phyloP scores from a whole-genome alignment of 2,888 invertebrate species.

The Cryptocheilus praepositus region DNA sequence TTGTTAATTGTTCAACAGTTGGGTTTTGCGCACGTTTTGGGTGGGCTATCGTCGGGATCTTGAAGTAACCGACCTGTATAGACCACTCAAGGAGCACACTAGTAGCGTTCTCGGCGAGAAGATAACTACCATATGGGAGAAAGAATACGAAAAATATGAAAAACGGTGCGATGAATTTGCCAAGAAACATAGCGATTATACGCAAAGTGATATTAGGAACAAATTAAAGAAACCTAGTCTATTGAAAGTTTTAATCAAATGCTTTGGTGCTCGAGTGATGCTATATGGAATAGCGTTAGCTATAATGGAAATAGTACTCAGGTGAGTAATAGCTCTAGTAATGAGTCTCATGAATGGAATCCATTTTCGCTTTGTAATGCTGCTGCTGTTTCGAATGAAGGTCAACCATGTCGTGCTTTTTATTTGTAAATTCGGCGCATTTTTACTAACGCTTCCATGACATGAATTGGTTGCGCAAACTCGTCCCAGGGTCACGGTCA shows the following conservation, averaged over 20 bases:
- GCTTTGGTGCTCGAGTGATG: conserved; percentile 80
- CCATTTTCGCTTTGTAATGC: too few relatives aligned
- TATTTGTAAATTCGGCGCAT: too few relatives aligned
- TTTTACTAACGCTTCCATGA: too few relatives aligned
- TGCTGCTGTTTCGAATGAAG: too few relatives aligned
- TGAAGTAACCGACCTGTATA: conserved; percentile 81
- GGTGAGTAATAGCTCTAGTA: conserved; percentile 72
- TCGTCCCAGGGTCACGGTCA: too few relatives aligned
- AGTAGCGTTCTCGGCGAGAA: conserved; percentile 81
- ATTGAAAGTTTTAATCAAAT: conserved; percentile 78
- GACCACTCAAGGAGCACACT: conserved; percentile 82
- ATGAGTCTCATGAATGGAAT: too few relatives aligned
- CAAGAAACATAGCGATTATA: conserved; percentile 32
- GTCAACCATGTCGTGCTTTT: too few relatives aligned
- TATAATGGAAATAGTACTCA: conserved; percentile 79
- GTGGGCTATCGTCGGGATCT: conserved; percentile 82
- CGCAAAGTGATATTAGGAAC: conserved; percentile 31
- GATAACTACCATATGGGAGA: conserved; percentile 80
- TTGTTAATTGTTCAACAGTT: conserved; percentile 76
- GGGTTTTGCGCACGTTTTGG: conserved; percentile 83
- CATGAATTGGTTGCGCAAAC: too few relatives aligned
- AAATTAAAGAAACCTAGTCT: conserved; percentile 77
- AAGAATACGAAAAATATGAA: conserved; percentile 72
- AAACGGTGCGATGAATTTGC: conserved; percentile 35
- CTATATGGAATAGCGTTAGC: conserved; percentile 81